phyloP scores from a whole-genome alignment of 2,113 vertebrate genomes.

The Syrmaticus mikado region DNA sequence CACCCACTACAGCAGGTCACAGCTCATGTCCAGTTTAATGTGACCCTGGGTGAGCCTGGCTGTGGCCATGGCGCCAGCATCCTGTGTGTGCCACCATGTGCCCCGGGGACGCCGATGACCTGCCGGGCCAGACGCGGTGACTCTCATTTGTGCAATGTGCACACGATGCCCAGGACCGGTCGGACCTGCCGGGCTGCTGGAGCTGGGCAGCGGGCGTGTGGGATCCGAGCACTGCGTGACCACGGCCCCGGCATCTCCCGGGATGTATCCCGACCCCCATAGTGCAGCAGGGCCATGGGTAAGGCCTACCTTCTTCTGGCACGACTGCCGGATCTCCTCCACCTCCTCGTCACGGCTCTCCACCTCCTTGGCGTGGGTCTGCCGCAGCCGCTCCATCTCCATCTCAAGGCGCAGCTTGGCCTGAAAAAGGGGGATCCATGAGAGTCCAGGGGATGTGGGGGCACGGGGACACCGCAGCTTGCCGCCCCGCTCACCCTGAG shows the following conservation, averaged over 20 bases:
- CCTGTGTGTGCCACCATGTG: background rate
- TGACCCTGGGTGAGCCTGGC: background rate
- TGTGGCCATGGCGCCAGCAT: background rate
- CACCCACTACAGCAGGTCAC: too few relatives aligned
- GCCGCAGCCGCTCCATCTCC: conserved; percentile 95
- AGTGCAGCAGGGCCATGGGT: accelerated
- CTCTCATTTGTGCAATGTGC: background rate
- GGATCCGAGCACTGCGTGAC: background rate
- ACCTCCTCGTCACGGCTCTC: conserved; percentile 96
- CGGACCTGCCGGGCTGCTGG: background rate
- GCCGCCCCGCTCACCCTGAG: conserved; percentile 2
- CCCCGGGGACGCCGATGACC: background rate
- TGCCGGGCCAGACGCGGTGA: accelerated
- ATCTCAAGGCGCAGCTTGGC: conserved; percentile 95
- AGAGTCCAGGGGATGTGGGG: accelerated
- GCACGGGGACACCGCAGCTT: accelerated
- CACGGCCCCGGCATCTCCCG: background rate
- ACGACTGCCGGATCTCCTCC: conserved; percentile 94
- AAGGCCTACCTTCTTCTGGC: conserved; percentile 91
- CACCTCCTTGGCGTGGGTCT: conserved; percentile 93
- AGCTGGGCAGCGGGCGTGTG: background rate
- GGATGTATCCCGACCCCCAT: background rate
- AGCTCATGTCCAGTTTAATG: background rate
- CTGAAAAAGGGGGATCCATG: conserved; percentile 61
- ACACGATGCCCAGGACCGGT: background rate